These are phyloP conservation scores for Paraplagusia blochii DNA, from an alignment of 2,113 vertebrate genomes.

Conservation along the genomic window DNA sequence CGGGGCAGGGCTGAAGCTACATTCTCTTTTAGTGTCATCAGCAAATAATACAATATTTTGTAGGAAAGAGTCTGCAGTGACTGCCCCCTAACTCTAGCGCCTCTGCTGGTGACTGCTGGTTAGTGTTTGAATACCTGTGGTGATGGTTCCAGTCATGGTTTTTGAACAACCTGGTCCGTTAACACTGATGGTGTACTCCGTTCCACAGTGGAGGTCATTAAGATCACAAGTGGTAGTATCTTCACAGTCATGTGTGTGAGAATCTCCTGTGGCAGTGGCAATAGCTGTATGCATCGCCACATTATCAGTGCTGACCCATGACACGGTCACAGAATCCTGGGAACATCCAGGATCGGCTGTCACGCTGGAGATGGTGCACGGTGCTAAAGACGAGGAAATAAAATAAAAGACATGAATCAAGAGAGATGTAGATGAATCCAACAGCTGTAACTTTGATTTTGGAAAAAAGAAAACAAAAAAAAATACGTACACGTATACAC, in stretches of 20 bases:
- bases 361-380: slow-evolving; percentile 61
- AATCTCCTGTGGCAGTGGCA: slow-evolving; percentile 45
- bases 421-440: too few relatives aligned
- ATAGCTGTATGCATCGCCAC: slow-evolving; percentile 55
- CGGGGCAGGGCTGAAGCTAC: too few relatives aligned
- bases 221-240: slow-evolving; percentile 58
- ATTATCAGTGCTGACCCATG: slow-evolving; percentile 56
- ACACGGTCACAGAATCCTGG: slow-evolving; percentile 40
- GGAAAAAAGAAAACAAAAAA: neutral
- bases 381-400: slow-evolving; percentile 36
- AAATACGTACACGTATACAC: slow-evolving; percentile 54
- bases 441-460: neutral
- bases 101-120: neutral
- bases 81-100: too few relatives aligned
- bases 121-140: slow-evolving; percentile 46
- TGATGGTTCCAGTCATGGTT: slow-evolving; percentile 32
- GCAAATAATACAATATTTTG: too few relatives aligned
- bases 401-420: too few relatives aligned
- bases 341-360: slow-evolving; percentile 30
- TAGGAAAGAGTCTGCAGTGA: too few relatives aligned
- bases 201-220: slow-evolving; percentile 58
- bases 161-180: slow-evolving; percentile 54
- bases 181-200: slow-evolving; percentile 62
- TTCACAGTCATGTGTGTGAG: slow-evolving; percentile 47
- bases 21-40: too few relatives aligned